Base-by-base conservation (phyloP, 2,888 invertebrate species). In the Adelphocoris suturalis region DNA sequence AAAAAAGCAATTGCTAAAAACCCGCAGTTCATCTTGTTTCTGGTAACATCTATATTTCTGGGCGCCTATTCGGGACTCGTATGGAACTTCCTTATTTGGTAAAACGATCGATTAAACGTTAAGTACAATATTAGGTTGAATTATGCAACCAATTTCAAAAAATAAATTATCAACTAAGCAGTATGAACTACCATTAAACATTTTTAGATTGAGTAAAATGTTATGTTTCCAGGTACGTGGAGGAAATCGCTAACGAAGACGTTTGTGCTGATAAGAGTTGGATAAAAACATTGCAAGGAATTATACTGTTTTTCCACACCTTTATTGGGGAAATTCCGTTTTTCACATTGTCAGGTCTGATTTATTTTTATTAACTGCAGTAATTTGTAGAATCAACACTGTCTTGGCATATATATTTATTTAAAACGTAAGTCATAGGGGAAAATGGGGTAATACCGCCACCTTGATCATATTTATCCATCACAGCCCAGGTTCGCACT, bases 61-160 rank as follows among this genome's bases (percentile, higher is more conserved):
- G 81, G 81, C 7, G 81, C 48, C 5, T 48, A n/a, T 7, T 81
- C 81, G 2, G 46, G 47, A 4, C n/a, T 81, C 0, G 48, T 81
- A 0, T 81, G 81, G 81, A 81, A 47, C 19, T 81, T 46, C 48
- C 48, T 81, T 48, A 47, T 81, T 11, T 81, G 81, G 81, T 81
- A 75, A 7, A 19, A 75, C 16, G n/a, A 12, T 9, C 9, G 16
- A 68, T 68, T 9, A 19, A 9, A n/a, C n/a, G n/a, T n/a, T n/a
- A n/a, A n/a, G n/a, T n/a, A n/a, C n/a, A n/a, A n/a, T n/a, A n/a
- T n/a, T n/a, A n/a, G n/a, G n/a, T n/a, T n/a, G n/a, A n/a, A n/a
- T n/a, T n/a, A n/a, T n/a, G n/a, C n/a, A n/a, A n/a, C n/a, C n/a
- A n/a, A n/a, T n/a, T n/a, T n/a, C n/a, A n/a, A n/a, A n/a, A n/a